These are phyloP conservation scores for Chaenodraco wilsoni DNA, from an alignment of 2,797 vertebrate genomes.

Conservation along the genomic window DNA sequence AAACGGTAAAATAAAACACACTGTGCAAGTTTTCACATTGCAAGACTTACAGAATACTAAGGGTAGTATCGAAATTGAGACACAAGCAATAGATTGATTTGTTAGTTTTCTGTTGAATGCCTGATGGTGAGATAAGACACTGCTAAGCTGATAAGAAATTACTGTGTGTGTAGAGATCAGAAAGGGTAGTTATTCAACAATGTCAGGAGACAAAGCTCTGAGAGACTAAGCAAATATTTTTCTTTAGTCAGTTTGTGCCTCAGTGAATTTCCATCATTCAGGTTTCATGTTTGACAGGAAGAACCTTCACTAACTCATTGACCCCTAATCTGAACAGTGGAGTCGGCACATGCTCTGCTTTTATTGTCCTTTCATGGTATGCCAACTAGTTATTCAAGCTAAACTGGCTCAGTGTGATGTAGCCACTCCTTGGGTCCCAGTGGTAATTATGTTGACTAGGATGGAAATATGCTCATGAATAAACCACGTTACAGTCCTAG, in stretches of 20 bases:
- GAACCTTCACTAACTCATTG: not conserved
- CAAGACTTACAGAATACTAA: too few relatives aligned
- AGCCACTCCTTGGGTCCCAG: too few relatives aligned
- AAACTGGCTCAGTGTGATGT: not conserved
- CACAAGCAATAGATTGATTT: not conserved
- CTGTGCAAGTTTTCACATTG: too few relatives aligned
- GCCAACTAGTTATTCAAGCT: too few relatives aligned
- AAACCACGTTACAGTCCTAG: not conserved
- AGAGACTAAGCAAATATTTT: not conserved
- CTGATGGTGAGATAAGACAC: not conserved
- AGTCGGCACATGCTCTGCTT: not conserved
- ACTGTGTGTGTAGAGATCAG: not conserved
- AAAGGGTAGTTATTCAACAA: not conserved
- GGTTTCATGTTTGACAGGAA: too few relatives aligned
- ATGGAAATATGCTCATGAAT: not conserved
- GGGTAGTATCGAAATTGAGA: too few relatives aligned
- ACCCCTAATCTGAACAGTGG: not conserved
- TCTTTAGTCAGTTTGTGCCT: not conserved
- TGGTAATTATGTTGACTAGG: not conserved
- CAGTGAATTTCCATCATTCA: too few relatives aligned
- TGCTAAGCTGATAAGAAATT: not conserved
- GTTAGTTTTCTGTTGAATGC: not conserved
- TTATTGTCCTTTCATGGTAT: not conserved
- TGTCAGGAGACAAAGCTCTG: not conserved
- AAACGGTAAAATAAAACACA: too few relatives aligned